phyloP scores from a whole-genome alignment of 2,888 invertebrate species.

The Eristalis intricaria region DNA sequence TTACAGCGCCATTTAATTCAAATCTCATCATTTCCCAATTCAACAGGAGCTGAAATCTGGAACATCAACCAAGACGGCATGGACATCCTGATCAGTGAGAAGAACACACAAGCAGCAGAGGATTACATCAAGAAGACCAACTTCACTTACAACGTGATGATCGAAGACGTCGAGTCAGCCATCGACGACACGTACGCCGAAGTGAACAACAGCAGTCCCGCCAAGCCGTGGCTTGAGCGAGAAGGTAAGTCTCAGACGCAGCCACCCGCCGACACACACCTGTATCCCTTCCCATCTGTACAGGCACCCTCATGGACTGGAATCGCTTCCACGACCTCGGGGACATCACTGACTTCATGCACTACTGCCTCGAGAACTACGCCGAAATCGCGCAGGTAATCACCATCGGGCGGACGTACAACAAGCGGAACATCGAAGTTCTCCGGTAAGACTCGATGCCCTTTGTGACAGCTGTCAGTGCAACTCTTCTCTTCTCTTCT shows the following conservation, averaged over 20 bases:
- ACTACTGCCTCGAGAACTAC: slow-evolving; percentile 86
- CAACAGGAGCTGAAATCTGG: slow-evolving; percentile 79
- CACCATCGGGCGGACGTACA: slow-evolving; percentile 88
- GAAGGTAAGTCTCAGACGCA: slow-evolving; percentile 71
- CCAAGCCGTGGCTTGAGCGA: slow-evolving; percentile 77
- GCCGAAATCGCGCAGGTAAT: slow-evolving; percentile 87
- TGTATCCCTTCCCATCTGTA: background rate
- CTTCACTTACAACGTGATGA: slow-evolving; percentile 86
- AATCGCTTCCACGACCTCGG: slow-evolving; percentile 87
- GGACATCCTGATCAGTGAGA: slow-evolving; percentile 85
- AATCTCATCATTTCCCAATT: background rate
- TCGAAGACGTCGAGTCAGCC: slow-evolving; percentile 89
- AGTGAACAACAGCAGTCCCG: slow-evolving; percentile 86
- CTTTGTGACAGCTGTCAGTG: background rate
- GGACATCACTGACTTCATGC: slow-evolving; percentile 87
- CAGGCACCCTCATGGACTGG: slow-evolving; percentile 85
- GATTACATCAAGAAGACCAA: slow-evolving; percentile 85
- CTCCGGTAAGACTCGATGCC: slow-evolving; percentile 74
- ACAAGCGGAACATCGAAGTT: slow-evolving; percentile 88
- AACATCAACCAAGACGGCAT: slow-evolving; percentile 81
- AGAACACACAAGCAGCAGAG: slow-evolving; percentile 83
- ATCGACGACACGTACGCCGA: slow-evolving; percentile 84
- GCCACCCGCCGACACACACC: background rate
- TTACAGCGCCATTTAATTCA: too few relatives aligned
- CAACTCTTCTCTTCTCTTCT: too few relatives aligned